Evolutionary conservation across 2,888 invertebrate species (phyloP).

Genomic region (Glaucopsyche alexis): DNA sequence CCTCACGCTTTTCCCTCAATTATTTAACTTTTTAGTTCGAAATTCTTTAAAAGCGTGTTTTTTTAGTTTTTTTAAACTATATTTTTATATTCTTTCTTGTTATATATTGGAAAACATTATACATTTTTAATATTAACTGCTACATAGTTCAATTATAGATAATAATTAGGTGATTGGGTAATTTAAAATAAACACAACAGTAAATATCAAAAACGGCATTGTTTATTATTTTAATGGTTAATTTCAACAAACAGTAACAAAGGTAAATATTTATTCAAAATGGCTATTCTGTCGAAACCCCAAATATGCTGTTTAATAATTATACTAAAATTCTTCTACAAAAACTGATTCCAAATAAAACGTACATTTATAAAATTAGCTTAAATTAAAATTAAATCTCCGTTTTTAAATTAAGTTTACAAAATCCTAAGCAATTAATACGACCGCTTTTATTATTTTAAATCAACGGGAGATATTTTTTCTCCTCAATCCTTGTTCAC

Average conservation of each 20-base stretch:
- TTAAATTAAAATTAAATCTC: not conserved
- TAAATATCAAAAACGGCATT: constrained; percentile 19
- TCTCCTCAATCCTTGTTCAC: constrained; percentile 34
- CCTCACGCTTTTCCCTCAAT: too few relatives aligned
- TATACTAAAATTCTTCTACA: not conserved
- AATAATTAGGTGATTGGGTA: constrained; percentile 34
- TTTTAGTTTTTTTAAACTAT: too few relatives aligned
- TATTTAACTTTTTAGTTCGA: too few relatives aligned
- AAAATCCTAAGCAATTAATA: constrained; percentile 18
- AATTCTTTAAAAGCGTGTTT: too few relatives aligned
- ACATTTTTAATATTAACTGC: not conserved
- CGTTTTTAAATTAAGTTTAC: constrained; percentile 3
- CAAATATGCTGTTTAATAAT: constrained; percentile 18
- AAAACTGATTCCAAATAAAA: not conserved
- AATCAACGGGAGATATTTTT: constrained; percentile 30
- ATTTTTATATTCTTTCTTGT: too few relatives aligned
- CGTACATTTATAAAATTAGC: not conserved
- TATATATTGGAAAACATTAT: not conserved
- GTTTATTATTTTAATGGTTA: constrained; percentile 16
- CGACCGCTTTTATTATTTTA: constrained; percentile 18
- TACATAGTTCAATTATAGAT: not conserved
- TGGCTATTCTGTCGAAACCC: not conserved
- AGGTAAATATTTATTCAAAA: constrained; percentile 19
- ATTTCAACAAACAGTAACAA: constrained; percentile 20
- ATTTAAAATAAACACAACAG: constrained; percentile 30